A percentile compares a stretch with the other conserved stretches of the same genome.
Evolutionary conservation across 2,888 invertebrate species (phyloP).

Genomic region (Chironomus tentans): DNA sequence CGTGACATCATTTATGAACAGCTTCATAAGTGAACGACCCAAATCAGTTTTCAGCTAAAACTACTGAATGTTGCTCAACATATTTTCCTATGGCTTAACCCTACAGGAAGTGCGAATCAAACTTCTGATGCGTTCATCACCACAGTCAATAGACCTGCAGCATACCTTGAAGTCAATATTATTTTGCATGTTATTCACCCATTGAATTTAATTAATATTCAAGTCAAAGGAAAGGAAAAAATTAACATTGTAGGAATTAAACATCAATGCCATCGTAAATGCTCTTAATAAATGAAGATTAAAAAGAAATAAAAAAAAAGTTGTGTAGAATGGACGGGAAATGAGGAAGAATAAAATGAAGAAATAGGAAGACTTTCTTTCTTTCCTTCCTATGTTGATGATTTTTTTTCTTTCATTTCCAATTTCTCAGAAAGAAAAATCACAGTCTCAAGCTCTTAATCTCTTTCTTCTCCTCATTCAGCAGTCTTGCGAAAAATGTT

Average conservation of each 20-base stretch:
- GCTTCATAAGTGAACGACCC: too few relatives aligned
- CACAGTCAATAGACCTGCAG: too few relatives aligned
- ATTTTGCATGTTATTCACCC: too few relatives aligned
- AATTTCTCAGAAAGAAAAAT: background rate
- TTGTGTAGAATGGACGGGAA: background rate
- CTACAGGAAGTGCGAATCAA: too few relatives aligned
- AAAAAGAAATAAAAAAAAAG: background rate
- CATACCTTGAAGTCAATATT: too few relatives aligned
- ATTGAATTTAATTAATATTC: too few relatives aligned
- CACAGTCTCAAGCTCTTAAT: background rate
- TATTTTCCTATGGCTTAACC: too few relatives aligned
- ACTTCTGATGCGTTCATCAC: too few relatives aligned
- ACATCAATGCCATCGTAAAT: background rate
- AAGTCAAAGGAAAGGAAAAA: too few relatives aligned
- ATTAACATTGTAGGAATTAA: background rate
- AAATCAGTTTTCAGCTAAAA: too few relatives aligned
- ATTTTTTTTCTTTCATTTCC: background rate
- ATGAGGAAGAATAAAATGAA: background rate
- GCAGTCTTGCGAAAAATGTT: background rate
- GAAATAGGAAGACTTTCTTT: slow-evolving; percentile 5
- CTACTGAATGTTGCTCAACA: too few relatives aligned
- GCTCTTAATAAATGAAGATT: background rate
- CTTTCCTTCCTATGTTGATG: background rate
- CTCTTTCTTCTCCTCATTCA: background rate
- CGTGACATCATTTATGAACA: too few relatives aligned